phyloP scores from a whole-genome alignment of 2,797 vertebrate genomes.

The Discoglossus pictus region DNA sequence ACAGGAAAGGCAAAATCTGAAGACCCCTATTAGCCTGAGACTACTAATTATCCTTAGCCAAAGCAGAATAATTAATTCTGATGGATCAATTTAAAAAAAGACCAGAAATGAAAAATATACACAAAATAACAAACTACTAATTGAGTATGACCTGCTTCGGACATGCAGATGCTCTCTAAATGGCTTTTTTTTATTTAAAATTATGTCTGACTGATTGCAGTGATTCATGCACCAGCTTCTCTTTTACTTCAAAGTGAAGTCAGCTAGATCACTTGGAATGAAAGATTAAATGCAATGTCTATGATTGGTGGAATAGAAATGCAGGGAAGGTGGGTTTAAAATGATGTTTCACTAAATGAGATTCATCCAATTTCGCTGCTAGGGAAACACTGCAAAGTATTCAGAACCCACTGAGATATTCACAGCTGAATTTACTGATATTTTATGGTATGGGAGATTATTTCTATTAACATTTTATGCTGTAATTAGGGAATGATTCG shows the following conservation, averaged over 20 bases:
- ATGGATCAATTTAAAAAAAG: too few relatives aligned
- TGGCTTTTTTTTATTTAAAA: too few relatives aligned
- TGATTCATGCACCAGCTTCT: constrained; percentile 3
- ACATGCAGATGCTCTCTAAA: too few relatives aligned
- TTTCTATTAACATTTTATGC: constrained; percentile 87
- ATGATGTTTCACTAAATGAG: constrained; percentile 9
- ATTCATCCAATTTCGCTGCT: constrained; percentile 35
- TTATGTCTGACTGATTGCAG: neutral
- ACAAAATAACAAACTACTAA: too few relatives aligned
- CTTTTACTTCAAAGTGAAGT: neutral
- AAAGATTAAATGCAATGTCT: constrained; percentile 17
- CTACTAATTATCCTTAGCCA: too few relatives aligned
- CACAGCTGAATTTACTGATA: constrained; percentile 81
- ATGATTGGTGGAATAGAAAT: constrained; percentile 10
- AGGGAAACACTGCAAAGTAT: constrained; percentile 28
- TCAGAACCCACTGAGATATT: constrained; percentile 71
- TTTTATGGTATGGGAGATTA: constrained; percentile 83
- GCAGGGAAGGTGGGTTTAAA: constrained; percentile 7
- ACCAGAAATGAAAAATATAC: too few relatives aligned
- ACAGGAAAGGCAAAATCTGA: too few relatives aligned
- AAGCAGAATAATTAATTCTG: too few relatives aligned
- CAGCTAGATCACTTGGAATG: constrained; percentile 1
- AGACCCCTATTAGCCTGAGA: too few relatives aligned
- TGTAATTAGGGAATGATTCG: constrained; percentile 85
- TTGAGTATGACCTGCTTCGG: too few relatives aligned